Evolutionary conservation across 2,797 vertebrate genomes (phyloP), one percentile per base, ranked within the genome.

Genomic region (Poecilia gillii): DNA sequence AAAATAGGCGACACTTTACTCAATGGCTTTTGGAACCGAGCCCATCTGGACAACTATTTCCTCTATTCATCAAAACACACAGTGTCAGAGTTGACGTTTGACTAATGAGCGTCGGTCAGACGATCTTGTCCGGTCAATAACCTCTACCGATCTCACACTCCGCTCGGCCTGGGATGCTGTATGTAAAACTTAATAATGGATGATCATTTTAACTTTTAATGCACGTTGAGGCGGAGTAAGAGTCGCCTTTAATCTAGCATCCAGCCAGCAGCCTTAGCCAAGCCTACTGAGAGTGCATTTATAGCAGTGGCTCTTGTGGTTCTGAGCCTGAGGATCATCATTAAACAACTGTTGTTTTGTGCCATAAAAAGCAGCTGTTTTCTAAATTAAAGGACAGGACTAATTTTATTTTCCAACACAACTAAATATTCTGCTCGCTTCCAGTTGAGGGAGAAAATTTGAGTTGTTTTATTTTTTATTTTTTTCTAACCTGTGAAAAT

Each of bases 141-240:
- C 83, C 14, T 75, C n/a, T 0, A 6, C 71, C 75, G 77, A 87
- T 75, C 87, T 86, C 88, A 72, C 80, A 82, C 72, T 81, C 88
- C 71, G 80, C 68, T 86, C 16, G 12, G 73, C 66, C 82, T 84
- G 74, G 78, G 82, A 91, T 82, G 84, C 85, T 85, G 83, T 77
- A 89, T 93, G 91, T 93, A 90, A 86, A 93, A 86, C 78, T 93
- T 81, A 94, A 94, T 93, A 93, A 94, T 92, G 85, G 87, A 94
- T 92, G 90, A 93, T 89, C 55, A 8, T 84, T 93, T 95, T 91
- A 92, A 94, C 90, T 93, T 93, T 92, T 92, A 93, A 92, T 93
- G 93, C 87, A 89, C 74, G 49, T 77, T 76, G 90, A 93, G 91
- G 79, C 82, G 72, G 82, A 85, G 82, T 1, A 23, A 78, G 79